Evolutionary conservation across 2,888 invertebrate genomes (phyloP).

Genomic region (Drosophila planitibia): DNA sequence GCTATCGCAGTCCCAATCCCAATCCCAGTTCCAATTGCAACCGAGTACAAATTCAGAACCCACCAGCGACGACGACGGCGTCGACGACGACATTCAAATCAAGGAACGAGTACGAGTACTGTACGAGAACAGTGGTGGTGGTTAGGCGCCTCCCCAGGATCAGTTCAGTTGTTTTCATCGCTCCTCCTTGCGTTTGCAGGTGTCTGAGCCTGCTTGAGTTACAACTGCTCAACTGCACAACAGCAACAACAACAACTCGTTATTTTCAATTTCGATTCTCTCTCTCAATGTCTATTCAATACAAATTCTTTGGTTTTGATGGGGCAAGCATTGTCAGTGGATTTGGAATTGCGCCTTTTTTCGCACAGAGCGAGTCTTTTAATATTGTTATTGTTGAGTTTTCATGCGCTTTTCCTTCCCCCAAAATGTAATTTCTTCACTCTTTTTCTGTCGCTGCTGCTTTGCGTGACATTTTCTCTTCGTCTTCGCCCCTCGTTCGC

Average conservation of each 20-base stretch:
- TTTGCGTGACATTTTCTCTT: conserved; percentile 82
- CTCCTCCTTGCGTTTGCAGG: conserved; percentile 69
- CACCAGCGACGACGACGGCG: conserved; percentile 71
- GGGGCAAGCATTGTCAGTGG: conserved; percentile 44
- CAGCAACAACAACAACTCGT: conserved; percentile 52
- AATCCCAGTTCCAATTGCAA: conserved; percentile 58
- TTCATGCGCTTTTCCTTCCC: conserved; percentile 62
- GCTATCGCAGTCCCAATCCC: conserved; percentile 58
- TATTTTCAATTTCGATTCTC: conserved; percentile 52
- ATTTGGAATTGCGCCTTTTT: conserved; percentile 57
- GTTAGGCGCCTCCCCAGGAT: conserved; percentile 64
- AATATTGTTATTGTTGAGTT: conserved; percentile 68
- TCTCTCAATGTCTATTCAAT: conserved; percentile 20
- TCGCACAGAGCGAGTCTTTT: conserved; percentile 32
- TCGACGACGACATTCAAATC: conserved; percentile 82
- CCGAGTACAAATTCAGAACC: conserved; percentile 69
- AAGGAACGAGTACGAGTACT: conserved; percentile 44
- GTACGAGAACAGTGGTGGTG: conserved; percentile 44
- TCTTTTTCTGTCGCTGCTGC: conserved; percentile 76
- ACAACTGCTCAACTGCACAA: conserved; percentile 57
- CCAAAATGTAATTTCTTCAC: conserved; percentile 75
- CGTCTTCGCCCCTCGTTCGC: conserved; percentile 69
- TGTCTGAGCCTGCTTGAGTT: conserved; percentile 71
- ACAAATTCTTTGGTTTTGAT: conserved; percentile 27
- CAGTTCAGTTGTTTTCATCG: conserved; percentile 66